Evolutionary conservation across 2,888 invertebrate genomes (phyloP).

Genomic region (Eubasilissa splendida): DNA sequence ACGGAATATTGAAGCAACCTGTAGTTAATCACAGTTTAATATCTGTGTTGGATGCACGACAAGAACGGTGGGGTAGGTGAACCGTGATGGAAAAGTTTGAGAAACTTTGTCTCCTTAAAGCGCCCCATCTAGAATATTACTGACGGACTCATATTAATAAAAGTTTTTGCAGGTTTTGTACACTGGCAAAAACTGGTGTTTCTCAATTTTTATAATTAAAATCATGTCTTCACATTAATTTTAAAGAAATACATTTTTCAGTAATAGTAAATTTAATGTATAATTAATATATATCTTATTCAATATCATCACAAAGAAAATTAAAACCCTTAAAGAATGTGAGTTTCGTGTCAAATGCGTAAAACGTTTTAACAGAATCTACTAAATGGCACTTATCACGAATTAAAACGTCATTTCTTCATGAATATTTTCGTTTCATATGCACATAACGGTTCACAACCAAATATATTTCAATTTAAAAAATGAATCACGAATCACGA

Average conservation of each 20-base stretch:
- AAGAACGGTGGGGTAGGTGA: neutral
- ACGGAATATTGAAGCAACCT: neutral
- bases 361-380: too few species aligned
- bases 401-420: too few species aligned
- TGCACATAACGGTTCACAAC: too few species aligned
- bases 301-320: too few species aligned
- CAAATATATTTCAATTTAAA: too few species aligned
- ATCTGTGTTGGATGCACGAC: constrained; percentile 2
- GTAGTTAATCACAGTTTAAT: constrained; percentile 28
- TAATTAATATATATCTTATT: too few species aligned
- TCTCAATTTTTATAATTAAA: neutral
- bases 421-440: too few species aligned
- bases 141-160: constrained; percentile 52
- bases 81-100: constrained; percentile 21
- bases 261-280: too few species aligned
- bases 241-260: neutral
- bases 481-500: too few species aligned
- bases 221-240: neutral
- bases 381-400: too few species aligned
- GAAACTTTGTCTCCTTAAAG: constrained; percentile 39
- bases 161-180: constrained; percentile 38
- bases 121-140: constrained; percentile 49
- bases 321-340: too few species aligned
- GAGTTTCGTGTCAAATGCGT: too few species aligned
- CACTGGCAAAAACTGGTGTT: neutral